These are phyloP conservation scores for Scaeva pyrastri DNA, from an alignment of 2,888 invertebrate species.

Conservation along the genomic window DNA sequence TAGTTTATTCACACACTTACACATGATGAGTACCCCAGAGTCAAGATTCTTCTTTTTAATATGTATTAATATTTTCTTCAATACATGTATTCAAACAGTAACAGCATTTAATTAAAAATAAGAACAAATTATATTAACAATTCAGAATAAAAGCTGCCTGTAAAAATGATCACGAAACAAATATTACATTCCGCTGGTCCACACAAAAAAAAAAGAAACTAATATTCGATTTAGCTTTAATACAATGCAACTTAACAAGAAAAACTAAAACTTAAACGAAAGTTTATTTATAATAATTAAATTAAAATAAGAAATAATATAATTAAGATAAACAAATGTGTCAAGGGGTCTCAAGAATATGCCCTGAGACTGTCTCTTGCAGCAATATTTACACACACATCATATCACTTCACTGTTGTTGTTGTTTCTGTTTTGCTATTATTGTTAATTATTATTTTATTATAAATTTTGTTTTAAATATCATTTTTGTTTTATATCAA, in stretches of 20 bases:
- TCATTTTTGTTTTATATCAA: slow-evolving; percentile 30
- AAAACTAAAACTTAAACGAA: neutral
- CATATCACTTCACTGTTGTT: slow-evolving; percentile 58
- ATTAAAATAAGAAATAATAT: slow-evolving; percentile 11
- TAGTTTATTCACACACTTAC: slow-evolving; percentile 46
- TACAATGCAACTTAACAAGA: neutral
- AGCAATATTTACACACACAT: slow-evolving; percentile 64
- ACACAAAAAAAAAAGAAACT: slow-evolving; percentile 4
- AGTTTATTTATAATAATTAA: slow-evolving; percentile 18
- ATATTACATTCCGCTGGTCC: slow-evolving; percentile 39
- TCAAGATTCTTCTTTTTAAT: slow-evolving; percentile 12
- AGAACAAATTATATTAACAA: slow-evolving; percentile 28
- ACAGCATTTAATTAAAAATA: slow-evolving; percentile 21
- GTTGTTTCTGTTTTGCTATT: slow-evolving; percentile 15
- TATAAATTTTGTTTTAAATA: slow-evolving; percentile 28
- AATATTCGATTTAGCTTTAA: slow-evolving; percentile 25
- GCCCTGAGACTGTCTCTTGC: slow-evolving; percentile 59
- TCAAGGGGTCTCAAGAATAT: slow-evolving; percentile 55
- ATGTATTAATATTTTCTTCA: neutral
- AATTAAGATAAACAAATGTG: slow-evolving; percentile 33
- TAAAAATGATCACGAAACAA: slow-evolving; percentile 50
- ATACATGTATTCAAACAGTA: slow-evolving; percentile 10
- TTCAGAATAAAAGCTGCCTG: slow-evolving; percentile 41
- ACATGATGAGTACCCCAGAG: slow-evolving; percentile 37
- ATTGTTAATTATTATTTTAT: slow-evolving; percentile 12